Base-by-base conservation (phyloP, 2,797 vertebrate species). In the Poeciliopsis infans region DNA sequence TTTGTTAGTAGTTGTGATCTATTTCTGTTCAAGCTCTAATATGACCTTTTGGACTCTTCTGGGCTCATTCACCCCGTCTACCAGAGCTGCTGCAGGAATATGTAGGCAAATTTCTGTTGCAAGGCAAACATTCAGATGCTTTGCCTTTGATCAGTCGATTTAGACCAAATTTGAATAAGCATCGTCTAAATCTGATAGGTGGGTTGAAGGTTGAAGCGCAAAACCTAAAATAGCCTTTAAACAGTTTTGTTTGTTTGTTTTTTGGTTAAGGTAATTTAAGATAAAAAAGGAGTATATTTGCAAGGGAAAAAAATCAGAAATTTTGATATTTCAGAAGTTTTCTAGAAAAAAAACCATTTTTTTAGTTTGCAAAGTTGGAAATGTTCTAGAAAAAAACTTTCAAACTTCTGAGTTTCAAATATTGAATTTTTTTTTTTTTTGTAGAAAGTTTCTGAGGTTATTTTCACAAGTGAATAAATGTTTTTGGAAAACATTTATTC, bases 21-120 rank as follows among this genome's bases (percentile, higher is more conserved):
- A 1, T 46, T 31, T 61, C 49, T 12, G 55, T 53, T 25, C 25
- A 76, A 76, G 72, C 74, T 70, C 78, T 43, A 18, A 74, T 18
- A 82, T 76, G 76, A 87, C 76, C 77, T 45, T 25, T 36, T 75
- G 79, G 82, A 87, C 57, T 80, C 41, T 33, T 79, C 49, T 72
- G 79, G 76, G 81, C 79, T 86, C 79, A 72, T 77, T 88, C 74
- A 53, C 89, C 72, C 83, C 86, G 76, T 86, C 85, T 90, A 89
- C 85, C 57, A 72, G 84, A 66, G 80, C 88, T 73, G 72, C 83
- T 18, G 78, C 73, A 53, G 39, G 49, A 76, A 81, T 76, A 71
- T 31, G 23, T 64, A 87, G 75, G 68, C 82, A 87, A 80, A 92
- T 86, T 70, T 82, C 36, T 70, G 55, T 68, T 7, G 15, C 78